phyloP scores from a whole-genome alignment of 2,888 invertebrate species.

The Dryobota labecula region DNA sequence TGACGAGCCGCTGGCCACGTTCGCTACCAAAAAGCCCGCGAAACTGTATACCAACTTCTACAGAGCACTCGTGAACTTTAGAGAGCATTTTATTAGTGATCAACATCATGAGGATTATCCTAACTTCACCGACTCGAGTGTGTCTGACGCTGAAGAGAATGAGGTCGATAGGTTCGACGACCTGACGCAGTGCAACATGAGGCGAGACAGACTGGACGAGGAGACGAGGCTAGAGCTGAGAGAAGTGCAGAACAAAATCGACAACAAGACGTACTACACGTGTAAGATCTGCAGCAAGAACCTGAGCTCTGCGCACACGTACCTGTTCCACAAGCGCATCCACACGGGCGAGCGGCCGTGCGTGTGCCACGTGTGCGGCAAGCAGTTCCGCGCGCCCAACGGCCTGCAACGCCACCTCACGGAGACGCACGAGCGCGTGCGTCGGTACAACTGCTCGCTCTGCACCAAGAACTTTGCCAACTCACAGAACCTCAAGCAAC shows the following conservation, averaged over 20 bases:
- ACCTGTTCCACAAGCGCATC: conserved; percentile 91
- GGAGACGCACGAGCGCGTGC: conserved; percentile 91
- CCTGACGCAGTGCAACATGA: conserved; percentile 80
- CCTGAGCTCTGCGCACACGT: conserved; percentile 91
- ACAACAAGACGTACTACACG: conserved; percentile 89
- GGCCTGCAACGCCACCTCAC: conserved; percentile 91
- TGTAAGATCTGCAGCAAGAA: conserved; percentile 91
- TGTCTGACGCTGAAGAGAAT: conserved; percentile 63
- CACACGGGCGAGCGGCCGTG: conserved; percentile 92
- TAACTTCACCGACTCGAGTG: conserved; percentile 74
- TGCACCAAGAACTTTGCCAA: conserved; percentile 91
- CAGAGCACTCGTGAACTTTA: conserved; percentile 78
- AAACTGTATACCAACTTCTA: conserved; percentile 76
- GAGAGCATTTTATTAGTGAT: conserved; percentile 76
- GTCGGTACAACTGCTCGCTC: conserved; percentile 90
- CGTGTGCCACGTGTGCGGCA: conserved; percentile 92
- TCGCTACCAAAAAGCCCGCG: conserved; percentile 67
- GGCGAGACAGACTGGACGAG: conserved; percentile 79
- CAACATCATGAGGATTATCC: conserved; percentile 67
- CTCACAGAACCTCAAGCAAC: conserved; percentile 91
- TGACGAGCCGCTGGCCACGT: conserved; percentile 76
- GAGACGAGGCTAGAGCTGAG: conserved; percentile 78
- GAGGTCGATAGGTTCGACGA: conserved; percentile 79
- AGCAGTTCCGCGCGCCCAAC: conserved; percentile 92
- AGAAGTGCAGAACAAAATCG: conserved; percentile 79